Evolutionary conservation across 1,140 invertebrate genomes (phyloP), one percentile per base, ranked within the genome.

Genomic region (Achatina immaculata): DNA sequence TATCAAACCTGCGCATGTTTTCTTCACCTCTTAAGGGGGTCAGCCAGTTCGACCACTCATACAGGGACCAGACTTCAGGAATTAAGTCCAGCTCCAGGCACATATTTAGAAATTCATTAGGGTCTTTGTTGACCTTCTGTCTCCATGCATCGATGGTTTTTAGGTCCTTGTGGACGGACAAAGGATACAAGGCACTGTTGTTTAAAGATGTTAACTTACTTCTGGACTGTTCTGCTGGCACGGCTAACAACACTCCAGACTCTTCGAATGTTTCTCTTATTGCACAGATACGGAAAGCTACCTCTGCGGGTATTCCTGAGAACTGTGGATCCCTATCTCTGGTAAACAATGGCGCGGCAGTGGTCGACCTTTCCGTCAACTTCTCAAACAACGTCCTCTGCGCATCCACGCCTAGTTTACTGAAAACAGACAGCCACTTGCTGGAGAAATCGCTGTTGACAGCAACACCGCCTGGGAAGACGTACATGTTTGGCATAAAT

Each of bases 201-300:
- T 43, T 11, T 65, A 34, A 14, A 19, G 40, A 43, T 6, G 40
- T 66, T 11, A 34, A 1, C n/a, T 40, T 24, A 69, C 43, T 2
- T 58, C 38, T 62, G 6, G 51, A 72, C 24, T 55, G 36, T 36
- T 73, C 51, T 4, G 42, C 66, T 51, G 51, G 40, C 75, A 87
- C 93, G 84, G 95, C 96, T 16, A 97, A 89, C n/a, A 97, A 91
- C 68, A 97, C 91, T 0, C 96, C 96, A 84, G 95, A 94, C 90
- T 98, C 96, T 91, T 98, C 96, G 93, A 98, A 98, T 38, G 96
- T 96, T 92, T 98, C 96, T 83, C 96, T 92, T 81, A 98, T 95
- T 19, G 96, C 96, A 83, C 95, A 94, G 80, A 98, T 95, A 83
- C 96, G 92, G 78, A 97, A 91, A 6, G 95, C 94, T 62, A 97